These are phyloP conservation scores for Melanotaenia nigrans DNA, from an alignment of 2,797 vertebrate genomes.

Conservation along the genomic window DNA sequence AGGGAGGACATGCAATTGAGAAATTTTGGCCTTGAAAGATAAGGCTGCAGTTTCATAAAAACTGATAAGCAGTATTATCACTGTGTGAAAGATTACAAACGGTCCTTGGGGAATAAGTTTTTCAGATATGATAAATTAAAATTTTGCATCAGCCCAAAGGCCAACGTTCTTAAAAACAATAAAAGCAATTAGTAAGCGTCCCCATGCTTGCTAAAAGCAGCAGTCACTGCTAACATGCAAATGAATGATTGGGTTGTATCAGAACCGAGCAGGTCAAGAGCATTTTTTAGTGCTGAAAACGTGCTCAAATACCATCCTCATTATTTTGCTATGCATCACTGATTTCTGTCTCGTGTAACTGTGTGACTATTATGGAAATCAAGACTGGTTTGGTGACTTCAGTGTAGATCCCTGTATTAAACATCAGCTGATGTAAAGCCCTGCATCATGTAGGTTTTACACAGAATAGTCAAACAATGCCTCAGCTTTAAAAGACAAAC, in stretches of 20 bases:
- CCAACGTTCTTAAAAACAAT: background rate
- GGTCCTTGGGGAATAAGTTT: background rate
- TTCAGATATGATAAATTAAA: background rate
- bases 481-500: slow-evolving; percentile 21
- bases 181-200: background rate
- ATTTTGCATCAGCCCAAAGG: background rate
- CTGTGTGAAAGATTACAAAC: background rate
- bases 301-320: slow-evolving; percentile 7
- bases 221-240: background rate
- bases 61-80: background rate
- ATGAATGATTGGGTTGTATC: background rate
- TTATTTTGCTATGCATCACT: background rate
- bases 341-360: slow-evolving; percentile 10
- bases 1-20: background rate
- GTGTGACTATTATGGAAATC: slow-evolving; percentile 6
- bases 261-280: background rate
- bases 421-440: slow-evolving; percentile 9
- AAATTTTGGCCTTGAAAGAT: slow-evolving; percentile 3
- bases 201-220: background rate
- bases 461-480: slow-evolving; percentile 28
- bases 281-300: slow-evolving; percentile 7
- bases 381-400: slow-evolving; percentile 8
- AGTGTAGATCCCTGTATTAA: slow-evolving; percentile 13
- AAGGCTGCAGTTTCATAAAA: background rate
- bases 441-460: background rate